Evolutionary conservation across 1,140 invertebrate genomes (phyloP), one percentile per base, ranked within the genome.

Genomic region (Hyles euphorbiae): DNA sequence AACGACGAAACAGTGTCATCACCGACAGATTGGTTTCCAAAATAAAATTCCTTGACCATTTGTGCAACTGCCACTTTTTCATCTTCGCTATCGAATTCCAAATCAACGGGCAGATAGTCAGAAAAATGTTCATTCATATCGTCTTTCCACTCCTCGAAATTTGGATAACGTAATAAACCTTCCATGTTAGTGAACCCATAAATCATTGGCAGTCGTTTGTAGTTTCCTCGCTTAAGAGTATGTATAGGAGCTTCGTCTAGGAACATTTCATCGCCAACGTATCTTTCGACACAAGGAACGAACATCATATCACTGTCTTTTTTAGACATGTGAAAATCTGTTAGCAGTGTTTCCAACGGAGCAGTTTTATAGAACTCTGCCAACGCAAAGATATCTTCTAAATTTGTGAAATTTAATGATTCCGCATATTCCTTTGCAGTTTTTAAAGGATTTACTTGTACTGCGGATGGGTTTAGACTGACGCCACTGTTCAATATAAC

Each of bases 41-140:
- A 74, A 47, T 69, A 74, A 60, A 67, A 72, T 49, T 63, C 34
- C 49, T 69, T 74, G 0, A 74, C 33, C 34, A 53, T 54, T 45
- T 61, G 12, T 3, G 68, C 64, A 0, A 67, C 56, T 43, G 47
- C 36, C 48, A 65, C 50, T 50, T 60, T 76, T 57, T 77, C 65
- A 12, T 68, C 53, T 5, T 71, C 44, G 54, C 53, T 65, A 36
- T 54, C 22, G 64, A 83, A 81, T 9, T 68, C 10, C 33, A 83
- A 67, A 63, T 83, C 78, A 34, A 45, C 49, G 12, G 76, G 80
- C 50, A 83, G 55, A 45, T 76, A 83, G 7, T 74, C 63, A n/a
- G 71, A 68, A 69, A 83, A 81, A 0, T 81, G 76, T 0, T 63
- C 33, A 60, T 83, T 81, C 79, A 86, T 83, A 56, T 63, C 44